Percentiles rank a stretch among this genome's conserved stretches.
phyloP scores from a whole-genome alignment of 2,888 invertebrate species.

The Adineta ricciae region DNA sequence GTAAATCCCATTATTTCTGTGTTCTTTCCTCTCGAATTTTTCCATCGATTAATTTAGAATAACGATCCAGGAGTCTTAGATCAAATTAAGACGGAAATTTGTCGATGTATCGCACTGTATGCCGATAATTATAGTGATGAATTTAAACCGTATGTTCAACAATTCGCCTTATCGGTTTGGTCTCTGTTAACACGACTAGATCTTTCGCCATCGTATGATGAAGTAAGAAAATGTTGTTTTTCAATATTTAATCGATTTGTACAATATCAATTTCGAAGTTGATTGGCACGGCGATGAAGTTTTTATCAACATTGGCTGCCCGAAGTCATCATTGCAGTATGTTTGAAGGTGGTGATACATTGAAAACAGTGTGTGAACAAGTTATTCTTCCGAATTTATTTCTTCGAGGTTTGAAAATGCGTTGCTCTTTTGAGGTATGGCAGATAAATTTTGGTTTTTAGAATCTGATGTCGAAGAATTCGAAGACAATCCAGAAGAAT shows the following conservation, averaged over 20 bases:
- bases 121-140: conserved; percentile 97
- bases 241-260: no score
- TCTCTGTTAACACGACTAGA: conserved; percentile 59
- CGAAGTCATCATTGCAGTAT: conserved; percentile 72
- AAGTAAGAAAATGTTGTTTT: conserved; percentile 49
- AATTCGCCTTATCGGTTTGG: conserved; percentile 90
- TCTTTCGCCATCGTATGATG: conserved; percentile 74
- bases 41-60: no score
- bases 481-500: conserved; percentile 95
- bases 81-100: conserved; percentile 82
- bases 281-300: conserved; percentile 87
- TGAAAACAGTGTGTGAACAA: conserved; percentile 85
- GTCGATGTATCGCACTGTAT: conserved; percentile 82
- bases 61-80: conserved; percentile 78
- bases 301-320: conserved; percentile 84
- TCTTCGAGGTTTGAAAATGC: conserved; percentile 63
- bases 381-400: conserved; percentile 97
- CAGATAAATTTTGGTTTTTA: conserved; percentile 23
- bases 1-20: no score
- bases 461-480: conserved; percentile 80
- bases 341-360: conserved; percentile 74
- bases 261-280: conserved; percentile 46
- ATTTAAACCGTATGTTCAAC: conserved; percentile 74
- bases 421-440: neutral
- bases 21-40: no score